phyloP scores from a whole-genome alignment of 2,113 vertebrate genomes.

The Tachuris rubrigastra region DNA sequence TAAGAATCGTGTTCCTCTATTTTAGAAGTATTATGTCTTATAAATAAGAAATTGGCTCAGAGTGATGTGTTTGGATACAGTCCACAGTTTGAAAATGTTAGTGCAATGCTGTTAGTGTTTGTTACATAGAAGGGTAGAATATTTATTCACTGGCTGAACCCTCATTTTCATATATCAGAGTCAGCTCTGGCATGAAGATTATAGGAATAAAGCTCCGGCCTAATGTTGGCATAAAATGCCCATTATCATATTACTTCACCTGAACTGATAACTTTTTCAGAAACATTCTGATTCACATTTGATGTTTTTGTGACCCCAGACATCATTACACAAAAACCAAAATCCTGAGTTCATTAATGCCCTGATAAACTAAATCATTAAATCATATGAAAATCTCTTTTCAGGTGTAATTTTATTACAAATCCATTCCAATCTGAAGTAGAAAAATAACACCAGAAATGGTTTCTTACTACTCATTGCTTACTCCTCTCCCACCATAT shows the following conservation, averaged over 20 bases:
- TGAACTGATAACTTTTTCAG: neutral
- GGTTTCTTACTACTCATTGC: rapidly evolving
- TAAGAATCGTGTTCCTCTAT: neutral
- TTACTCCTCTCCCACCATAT: neutral
- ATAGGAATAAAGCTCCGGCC: neutral
- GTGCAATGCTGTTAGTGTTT: neutral
- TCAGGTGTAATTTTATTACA: neutral
- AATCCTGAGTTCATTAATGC: neutral
- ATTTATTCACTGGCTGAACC: neutral
- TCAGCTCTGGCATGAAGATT: neutral
- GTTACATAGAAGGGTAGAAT: neutral
- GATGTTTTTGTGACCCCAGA: neutral
- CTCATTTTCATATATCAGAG: neutral
- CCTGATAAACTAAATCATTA: neutral
- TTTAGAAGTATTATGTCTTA: neutral
- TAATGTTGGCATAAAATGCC: neutral
- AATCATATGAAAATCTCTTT: neutral
- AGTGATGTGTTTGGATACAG: neutral
- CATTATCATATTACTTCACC: neutral
- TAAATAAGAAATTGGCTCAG: neutral
- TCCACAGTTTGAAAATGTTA: neutral
- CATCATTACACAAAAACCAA: neutral
- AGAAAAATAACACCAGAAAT: neutral
- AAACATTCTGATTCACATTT: neutral
- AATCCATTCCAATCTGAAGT: neutral